These are phyloP conservation scores for Aeoliscus strigatus DNA, from an alignment of 2,797 vertebrate species.

Conservation along the genomic window DNA sequence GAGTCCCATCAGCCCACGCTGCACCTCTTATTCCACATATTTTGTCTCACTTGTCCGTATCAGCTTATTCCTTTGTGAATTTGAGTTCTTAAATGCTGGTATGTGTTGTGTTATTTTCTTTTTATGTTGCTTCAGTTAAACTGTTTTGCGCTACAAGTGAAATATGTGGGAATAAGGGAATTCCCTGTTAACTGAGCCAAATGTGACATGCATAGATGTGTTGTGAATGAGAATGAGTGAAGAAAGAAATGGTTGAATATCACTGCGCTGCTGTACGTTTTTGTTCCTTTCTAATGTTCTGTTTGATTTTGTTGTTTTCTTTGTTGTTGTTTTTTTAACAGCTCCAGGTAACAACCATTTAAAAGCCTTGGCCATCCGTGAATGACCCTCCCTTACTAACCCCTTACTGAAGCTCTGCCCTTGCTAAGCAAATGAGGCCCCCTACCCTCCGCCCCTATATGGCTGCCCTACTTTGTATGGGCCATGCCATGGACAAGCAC, in stretches of 20 bases:
- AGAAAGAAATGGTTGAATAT: conserved; percentile 82
- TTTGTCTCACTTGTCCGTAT: conserved; percentile 76
- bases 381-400: conserved; percentile 83
- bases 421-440: conserved; percentile 81
- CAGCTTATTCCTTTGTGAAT: conserved; percentile 68
- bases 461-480: conserved; percentile 78
- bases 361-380: conserved; percentile 85
- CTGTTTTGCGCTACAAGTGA: conserved; percentile 77
- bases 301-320: conserved; percentile 82
- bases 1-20: conserved; percentile 58
- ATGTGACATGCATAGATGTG: conserved; percentile 73
- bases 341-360: conserved; percentile 89
- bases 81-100: conserved; percentile 70
- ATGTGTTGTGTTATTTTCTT: conserved; percentile 65
- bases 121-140: conserved; percentile 72
- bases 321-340: conserved; percentile 83
- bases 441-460: conserved; percentile 73
- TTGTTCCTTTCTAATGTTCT: conserved; percentile 82
- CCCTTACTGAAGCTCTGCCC: conserved; percentile 82
- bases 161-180: conserved; percentile 73
- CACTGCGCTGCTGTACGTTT: conserved; percentile 78
- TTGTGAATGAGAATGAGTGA: conserved; percentile 70
- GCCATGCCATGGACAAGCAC: conserved; percentile 76
- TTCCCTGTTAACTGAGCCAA: conserved; percentile 70
- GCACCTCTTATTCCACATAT: conserved; percentile 67